Conservation (phyloP, 2,888 invertebrate species). For the Lasioglossum leucozonium region DNA sequence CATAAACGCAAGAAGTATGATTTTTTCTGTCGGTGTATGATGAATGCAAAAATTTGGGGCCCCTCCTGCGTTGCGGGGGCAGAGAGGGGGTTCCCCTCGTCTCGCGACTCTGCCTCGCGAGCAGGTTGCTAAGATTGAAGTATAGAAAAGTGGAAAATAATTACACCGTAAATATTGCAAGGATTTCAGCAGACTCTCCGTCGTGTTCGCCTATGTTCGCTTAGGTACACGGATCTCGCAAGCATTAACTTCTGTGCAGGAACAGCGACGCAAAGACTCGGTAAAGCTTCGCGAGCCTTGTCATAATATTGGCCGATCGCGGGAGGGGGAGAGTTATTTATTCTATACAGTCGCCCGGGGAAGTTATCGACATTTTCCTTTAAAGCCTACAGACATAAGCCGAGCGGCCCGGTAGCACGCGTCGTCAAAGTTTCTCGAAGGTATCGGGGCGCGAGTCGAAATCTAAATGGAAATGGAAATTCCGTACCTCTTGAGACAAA, state of each 20-base stretch:
- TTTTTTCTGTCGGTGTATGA: no score
- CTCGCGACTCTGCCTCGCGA: no score
- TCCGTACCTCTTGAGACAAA: no score
- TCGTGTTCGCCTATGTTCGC: neutral
- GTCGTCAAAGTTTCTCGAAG: neutral
- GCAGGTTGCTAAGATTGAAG: no score
- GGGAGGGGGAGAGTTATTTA: neutral
- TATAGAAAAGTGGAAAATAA: no score
- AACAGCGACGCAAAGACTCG: neutral
- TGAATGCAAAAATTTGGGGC: no score
- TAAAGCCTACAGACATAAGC: neutral
- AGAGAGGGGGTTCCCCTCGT: no score
- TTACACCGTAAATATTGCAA: constrained; percentile 13
- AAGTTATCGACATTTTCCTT: constrained; percentile 7
- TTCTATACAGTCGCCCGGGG: neutral
- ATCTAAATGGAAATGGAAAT: neutral
- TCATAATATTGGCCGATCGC: constrained; percentile 16
- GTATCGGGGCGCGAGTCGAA: neutral
- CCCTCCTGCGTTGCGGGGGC: no score
- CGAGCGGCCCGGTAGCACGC: neutral
- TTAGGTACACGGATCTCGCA: neutral
- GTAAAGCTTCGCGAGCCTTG: constrained; percentile 10
- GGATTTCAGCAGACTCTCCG: constrained; percentile 25
- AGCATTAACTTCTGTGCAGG: neutral
- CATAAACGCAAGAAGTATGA: no score